These are phyloP conservation scores for Centropus unirufus DNA, from an alignment of 2,113 vertebrate species.

Conservation along the genomic window DNA sequence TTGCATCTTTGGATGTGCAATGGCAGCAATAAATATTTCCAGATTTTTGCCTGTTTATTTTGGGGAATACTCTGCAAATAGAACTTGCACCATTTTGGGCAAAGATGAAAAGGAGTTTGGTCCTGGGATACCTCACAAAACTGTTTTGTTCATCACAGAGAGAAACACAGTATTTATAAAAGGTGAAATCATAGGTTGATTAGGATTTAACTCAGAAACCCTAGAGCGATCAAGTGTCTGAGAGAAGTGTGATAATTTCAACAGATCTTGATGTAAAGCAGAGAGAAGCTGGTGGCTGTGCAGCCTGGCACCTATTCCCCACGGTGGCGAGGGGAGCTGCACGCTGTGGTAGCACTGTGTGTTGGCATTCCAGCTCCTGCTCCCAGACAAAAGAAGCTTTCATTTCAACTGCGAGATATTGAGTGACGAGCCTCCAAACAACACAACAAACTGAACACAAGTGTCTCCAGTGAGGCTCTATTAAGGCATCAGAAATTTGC, in stretches of 20 bases:
- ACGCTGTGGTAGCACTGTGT: rapidly evolving
- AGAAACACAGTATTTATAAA: neutral
- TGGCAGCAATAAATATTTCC: neutral
- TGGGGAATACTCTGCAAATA: neutral
- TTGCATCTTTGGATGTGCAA: neutral
- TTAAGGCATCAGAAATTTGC: constrained; percentile 17
- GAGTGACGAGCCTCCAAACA: neutral
- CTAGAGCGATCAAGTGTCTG: rapidly evolving
- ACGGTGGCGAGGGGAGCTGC: neutral
- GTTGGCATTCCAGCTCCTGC: constrained; percentile 1
- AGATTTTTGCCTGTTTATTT: neutral
- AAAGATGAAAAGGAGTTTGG: neutral
- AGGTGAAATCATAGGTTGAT: neutral
- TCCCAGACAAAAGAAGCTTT: constrained; percentile 39
- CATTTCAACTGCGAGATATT: neutral
- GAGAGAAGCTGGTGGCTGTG: neutral
- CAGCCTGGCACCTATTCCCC: neutral
- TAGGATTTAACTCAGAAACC: neutral
- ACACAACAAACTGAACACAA: neutral
- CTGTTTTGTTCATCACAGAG: neutral
- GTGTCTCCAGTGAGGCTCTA: neutral
- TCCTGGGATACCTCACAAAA: neutral
- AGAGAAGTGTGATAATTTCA: neutral
- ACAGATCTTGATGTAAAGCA: neutral
- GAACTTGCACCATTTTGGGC: neutral